Evolutionary conservation across 2,888 invertebrate genomes (phyloP).

Genomic region (Cheilosia grossa): DNA sequence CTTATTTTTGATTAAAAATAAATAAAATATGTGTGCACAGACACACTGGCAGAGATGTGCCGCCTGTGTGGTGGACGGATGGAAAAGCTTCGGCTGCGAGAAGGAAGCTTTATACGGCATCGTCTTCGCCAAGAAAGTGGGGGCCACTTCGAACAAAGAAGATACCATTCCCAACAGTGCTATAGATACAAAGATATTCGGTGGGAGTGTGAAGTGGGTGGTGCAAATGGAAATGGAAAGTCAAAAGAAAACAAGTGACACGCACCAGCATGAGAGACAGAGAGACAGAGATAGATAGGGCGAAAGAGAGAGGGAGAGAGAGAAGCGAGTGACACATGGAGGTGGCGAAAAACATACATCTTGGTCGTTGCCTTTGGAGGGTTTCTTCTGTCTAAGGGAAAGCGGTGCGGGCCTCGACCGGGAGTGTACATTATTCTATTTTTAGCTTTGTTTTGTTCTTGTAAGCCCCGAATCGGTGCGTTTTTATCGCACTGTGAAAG

Average conservation of each 20-base stretch:
- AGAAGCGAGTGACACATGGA: not conserved
- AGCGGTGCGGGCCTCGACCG: slow-evolving; percentile 11
- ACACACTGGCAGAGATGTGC: not conserved
- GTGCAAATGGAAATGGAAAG: slow-evolving; percentile 3
- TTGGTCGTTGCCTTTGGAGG: slow-evolving; percentile 54
- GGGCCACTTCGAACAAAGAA: slow-evolving; percentile 34
- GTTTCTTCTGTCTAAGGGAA: not conserved
- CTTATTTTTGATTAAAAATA: slow-evolving; percentile 67
- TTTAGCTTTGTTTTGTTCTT: slow-evolving; percentile 62
- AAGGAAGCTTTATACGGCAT: slow-evolving; percentile 22
- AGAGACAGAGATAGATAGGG: too few relatives aligned
- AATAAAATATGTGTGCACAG: slow-evolving; percentile 65
- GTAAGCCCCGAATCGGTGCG: slow-evolving; percentile 33
- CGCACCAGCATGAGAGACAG: too few relatives aligned
- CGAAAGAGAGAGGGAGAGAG: too few relatives aligned
- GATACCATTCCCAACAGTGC: slow-evolving; percentile 7
- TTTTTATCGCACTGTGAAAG: not conserved
- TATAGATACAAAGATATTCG: not conserved
- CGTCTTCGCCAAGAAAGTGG: not conserved
- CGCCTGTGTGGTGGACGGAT: slow-evolving; percentile 24
- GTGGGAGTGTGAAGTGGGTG: slow-evolving; percentile 8
- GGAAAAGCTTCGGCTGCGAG: slow-evolving; percentile 31
- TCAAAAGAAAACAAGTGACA: slow-evolving; percentile 38
- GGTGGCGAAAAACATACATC: slow-evolving; percentile 8
- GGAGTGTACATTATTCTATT: slow-evolving; percentile 64